These are phyloP conservation scores for Leguminivora glycinivorella DNA, from an alignment of 1,140 invertebrate species.

Conservation along the genomic window DNA sequence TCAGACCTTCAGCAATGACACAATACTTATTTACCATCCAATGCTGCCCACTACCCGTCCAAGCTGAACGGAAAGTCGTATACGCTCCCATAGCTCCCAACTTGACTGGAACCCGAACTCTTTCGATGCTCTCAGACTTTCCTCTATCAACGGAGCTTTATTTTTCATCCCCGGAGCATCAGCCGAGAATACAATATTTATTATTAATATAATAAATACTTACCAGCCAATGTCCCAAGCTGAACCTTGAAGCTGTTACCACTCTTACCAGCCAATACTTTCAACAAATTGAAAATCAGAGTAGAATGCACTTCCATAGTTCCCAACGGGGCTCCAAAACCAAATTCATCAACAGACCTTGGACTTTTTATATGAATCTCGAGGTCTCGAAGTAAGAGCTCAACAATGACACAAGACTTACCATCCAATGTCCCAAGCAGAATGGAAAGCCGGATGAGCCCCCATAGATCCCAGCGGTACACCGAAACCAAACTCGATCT, in stretches of 20 bases:
- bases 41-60: too few species aligned
- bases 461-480: conserved; percentile 68
- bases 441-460: conserved; percentile 70
- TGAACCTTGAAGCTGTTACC: too few species aligned
- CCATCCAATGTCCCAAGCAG: conserved; percentile 72
- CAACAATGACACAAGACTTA: conserved; percentile 40
- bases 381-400: not conserved
- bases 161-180: too few species aligned
- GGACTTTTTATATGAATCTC: too few species aligned
- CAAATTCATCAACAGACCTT: conserved; percentile 49
- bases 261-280: conserved; percentile 70
- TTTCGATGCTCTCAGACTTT: conserved; percentile 48
- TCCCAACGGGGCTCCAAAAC: conserved; percentile 70
- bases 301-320: conserved; percentile 67
- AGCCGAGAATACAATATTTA: too few species aligned
- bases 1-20: too few species aligned
- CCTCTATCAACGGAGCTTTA: too few species aligned
- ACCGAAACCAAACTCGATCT: conserved; percentile 71
- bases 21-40: conserved; percentile 54
- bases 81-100: conserved; percentile 68
- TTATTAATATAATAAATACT: too few species aligned
- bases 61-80: conserved; percentile 67
- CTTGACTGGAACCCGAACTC: conserved; percentile 68
- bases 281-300: conserved; percentile 70
- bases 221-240: conserved; percentile 71